phyloP scores from a whole-genome alignment of 2,888 invertebrate genomes.

The Eudemis profundana region DNA sequence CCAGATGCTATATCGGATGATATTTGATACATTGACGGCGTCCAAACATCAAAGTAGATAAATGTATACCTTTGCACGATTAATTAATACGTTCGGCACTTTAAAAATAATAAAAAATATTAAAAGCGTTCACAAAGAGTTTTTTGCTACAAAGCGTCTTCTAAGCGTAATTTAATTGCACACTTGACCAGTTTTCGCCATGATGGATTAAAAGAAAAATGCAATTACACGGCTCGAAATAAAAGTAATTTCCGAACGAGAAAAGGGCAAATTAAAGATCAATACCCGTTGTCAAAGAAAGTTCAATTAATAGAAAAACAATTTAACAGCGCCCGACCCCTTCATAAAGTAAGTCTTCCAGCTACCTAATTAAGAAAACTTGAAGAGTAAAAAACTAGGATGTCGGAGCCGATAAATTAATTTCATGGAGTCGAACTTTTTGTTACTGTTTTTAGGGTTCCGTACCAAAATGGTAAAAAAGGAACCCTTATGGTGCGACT shows the following conservation, averaged over 20 bases:
- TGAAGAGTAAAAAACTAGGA: conserved; percentile 51
- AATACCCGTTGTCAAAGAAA: conserved; percentile 48
- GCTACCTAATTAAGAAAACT: conserved; percentile 58
- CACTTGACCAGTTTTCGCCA: background rate
- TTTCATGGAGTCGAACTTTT: conserved; percentile 61
- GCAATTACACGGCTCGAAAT: conserved; percentile 9
- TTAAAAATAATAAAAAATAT: too few relatives aligned
- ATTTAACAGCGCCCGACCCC: conserved; percentile 45
- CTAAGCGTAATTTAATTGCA: background rate
- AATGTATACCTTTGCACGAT: too few relatives aligned
- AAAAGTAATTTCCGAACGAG: conserved; percentile 15
- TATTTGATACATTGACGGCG: too few relatives aligned
- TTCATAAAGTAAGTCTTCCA: conserved; percentile 49
- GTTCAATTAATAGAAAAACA: conserved; percentile 51
- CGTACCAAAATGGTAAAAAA: too few relatives aligned
- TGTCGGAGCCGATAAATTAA: conserved; percentile 70
- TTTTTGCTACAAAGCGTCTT: background rate
- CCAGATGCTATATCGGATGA: too few relatives aligned
- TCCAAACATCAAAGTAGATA: too few relatives aligned
- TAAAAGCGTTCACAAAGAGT: background rate
- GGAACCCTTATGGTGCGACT: too few relatives aligned
- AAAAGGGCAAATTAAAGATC: conserved; percentile 49
- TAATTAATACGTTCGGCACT: too few relatives aligned
- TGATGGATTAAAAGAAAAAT: conserved; percentile 6
- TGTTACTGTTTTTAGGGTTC: conserved; percentile 52